A percentile compares a stretch with the other conserved stretches of the same genome.
phyloP scores from a whole-genome alignment of 1,140 invertebrate species.

The Drosophila yakuba region DNA sequence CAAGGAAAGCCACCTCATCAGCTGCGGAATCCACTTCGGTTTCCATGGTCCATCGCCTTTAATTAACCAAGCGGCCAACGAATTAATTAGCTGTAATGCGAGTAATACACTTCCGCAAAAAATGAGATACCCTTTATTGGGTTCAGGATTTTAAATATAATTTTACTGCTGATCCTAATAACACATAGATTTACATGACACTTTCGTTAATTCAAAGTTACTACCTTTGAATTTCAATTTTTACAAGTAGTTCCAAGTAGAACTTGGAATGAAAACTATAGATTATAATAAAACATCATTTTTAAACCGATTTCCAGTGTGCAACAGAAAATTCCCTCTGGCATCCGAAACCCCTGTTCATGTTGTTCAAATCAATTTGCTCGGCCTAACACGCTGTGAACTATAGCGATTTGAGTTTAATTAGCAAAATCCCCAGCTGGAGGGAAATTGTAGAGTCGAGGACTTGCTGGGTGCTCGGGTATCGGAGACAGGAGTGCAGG shows the following conservation, averaged over 20 bases:
- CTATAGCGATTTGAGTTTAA: conserved; percentile 69
- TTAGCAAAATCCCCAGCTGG: conserved; percentile 52
- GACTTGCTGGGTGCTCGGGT: neutral
- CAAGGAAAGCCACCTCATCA: conserved; percentile 15
- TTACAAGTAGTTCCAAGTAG: neutral
- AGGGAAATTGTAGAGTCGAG: conserved; percentile 2
- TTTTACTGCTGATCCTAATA: too few relatives aligned
- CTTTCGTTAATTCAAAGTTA: too few relatives aligned
- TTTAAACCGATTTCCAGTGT: conserved; percentile 3
- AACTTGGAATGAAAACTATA: neutral
- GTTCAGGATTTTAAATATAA: neutral
- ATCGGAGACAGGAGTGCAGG: neutral
- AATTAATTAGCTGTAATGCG: conserved; percentile 66
- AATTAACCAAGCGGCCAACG: conserved; percentile 52
- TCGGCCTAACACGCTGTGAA: conserved; percentile 52
- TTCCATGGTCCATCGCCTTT: conserved; percentile 47
- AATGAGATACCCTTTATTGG: too few relatives aligned
- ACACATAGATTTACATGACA: too few relatives aligned
- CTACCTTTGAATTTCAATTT: too few relatives aligned
- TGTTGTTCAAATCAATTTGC: conserved; percentile 64
- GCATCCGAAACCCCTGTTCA: conserved; percentile 6
- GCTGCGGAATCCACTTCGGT: conserved; percentile 17
- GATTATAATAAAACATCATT: neutral
- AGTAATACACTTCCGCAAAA: conserved; percentile 23
- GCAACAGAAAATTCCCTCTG: neutral